These are phyloP conservation scores for Salarias fasciatus DNA, from an alignment of 2,797 vertebrate genomes.

Conservation along the genomic window DNA sequence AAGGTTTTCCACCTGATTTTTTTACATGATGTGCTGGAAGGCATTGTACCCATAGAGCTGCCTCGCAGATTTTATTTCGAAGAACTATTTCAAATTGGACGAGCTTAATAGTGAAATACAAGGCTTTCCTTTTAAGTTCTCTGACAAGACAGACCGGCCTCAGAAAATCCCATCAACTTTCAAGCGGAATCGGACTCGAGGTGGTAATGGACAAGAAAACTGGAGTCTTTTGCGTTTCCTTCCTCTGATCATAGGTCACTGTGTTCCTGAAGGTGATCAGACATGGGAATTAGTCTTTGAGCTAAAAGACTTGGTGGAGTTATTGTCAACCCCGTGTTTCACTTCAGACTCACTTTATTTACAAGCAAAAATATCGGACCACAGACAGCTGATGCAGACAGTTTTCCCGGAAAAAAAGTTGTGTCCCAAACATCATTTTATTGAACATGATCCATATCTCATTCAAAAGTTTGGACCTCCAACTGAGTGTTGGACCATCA, in stretches of 20 bases:
- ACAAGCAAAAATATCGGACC: too few relatives aligned
- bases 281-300: constrained; percentile 30
- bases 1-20: constrained; percentile 29
- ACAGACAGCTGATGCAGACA: too few relatives aligned
- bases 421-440: too few relatives aligned
- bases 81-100: constrained; percentile 18
- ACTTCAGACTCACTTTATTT: constrained; percentile 21
- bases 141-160: too few relatives aligned
- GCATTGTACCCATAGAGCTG: constrained; percentile 23
- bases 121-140: too few relatives aligned
- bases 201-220: constrained; percentile 13
- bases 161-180: constrained; percentile 18
- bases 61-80: constrained; percentile 8
- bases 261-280: constrained; percentile 13
- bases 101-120: too few relatives aligned
- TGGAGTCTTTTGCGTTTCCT: constrained; percentile 22
- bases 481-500: too few relatives aligned
- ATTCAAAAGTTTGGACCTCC: too few relatives aligned
- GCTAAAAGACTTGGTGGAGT: constrained; percentile 25
- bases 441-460: too few relatives aligned
- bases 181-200: background rate
- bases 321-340: constrained; percentile 17
- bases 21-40: constrained; percentile 22
- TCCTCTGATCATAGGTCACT: too few relatives aligned
- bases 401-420: too few relatives aligned